phyloP scores from a whole-genome alignment of 2,113 vertebrate genomes.

The Pseudorectes ferrugineus region DNA sequence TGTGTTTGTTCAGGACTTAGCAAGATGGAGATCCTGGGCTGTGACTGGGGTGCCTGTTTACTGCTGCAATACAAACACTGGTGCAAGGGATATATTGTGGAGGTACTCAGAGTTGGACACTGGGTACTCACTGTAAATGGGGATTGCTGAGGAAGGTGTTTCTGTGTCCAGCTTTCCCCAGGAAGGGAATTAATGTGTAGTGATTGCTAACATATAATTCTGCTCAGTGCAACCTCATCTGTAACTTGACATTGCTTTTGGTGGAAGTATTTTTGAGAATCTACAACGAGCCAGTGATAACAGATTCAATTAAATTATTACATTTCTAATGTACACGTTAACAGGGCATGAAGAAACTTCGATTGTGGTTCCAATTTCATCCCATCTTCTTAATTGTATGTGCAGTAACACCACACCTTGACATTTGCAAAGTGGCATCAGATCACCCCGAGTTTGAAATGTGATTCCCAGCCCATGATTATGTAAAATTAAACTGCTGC shows the following conservation, averaged over 20 bases:
- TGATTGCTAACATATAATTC: neutral
- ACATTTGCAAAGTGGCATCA: constrained; percentile 55
- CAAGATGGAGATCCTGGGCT: neutral
- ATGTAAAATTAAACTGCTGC: constrained; percentile 62
- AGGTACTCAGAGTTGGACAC: neutral
- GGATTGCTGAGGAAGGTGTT: neutral
- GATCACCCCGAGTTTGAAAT: constrained; percentile 75
- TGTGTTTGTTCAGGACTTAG: neutral
- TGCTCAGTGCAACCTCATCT: neutral
- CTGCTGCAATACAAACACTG: neutral
- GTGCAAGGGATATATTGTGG: neutral
- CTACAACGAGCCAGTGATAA: neutral
- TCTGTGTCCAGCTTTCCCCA: neutral
- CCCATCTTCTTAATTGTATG: constrained; percentile 76
- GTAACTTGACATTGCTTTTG: neutral
- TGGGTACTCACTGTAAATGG: neutral
- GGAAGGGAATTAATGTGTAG: neutral
- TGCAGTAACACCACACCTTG: constrained; percentile 72
- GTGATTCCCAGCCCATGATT: constrained; percentile 61
- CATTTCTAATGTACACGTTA: constrained; percentile 54
- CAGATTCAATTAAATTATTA: constrained; percentile 48
- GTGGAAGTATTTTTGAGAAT: neutral
- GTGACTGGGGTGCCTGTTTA: neutral
- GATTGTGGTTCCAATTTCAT: constrained; percentile 70
- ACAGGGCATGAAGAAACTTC: constrained; percentile 57